Base-by-base conservation (phyloP, 1,140 invertebrate genomes). In the Drosophila ercepeae region DNA sequence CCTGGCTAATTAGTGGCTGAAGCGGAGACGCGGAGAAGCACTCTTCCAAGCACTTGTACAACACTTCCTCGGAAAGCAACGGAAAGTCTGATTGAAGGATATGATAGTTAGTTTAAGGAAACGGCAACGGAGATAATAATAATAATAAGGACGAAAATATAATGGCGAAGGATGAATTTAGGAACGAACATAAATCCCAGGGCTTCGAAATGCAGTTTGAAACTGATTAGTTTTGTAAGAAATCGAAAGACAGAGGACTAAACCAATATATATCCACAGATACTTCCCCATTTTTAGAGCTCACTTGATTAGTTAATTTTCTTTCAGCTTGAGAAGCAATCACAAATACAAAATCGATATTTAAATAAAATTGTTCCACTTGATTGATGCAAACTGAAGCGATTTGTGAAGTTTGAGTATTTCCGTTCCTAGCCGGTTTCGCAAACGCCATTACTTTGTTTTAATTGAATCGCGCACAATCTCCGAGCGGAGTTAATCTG, bases 1-100 rank as follows among this genome's bases (percentile, higher is more conserved):
- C 45, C 49, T 90, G 89, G 89, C 67, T 90, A 49, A 83, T 77
- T 60, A 86, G 58, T 32, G 81, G 72, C 61, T 90, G 75, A 71
- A 25, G 13, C 3, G 29, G 9, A 32, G 29, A 32, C 27, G 27
- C 8, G n/a, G n/a, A 39, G n/a, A 39, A 39, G 0, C 2, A 36
- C 44, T 27, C 9, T 44, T 4, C 2, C 19, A 36, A 53, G 5
- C 46, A 53, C 25, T 19, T 41, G 11, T 29, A 16, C 25, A 59
- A 21, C 32, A 68, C 73, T 82, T 82, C 55, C 79, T 59, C 25
- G 58, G 63, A 70, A 81, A 50, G 76, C 57, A 84, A 84, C 76
- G 21, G 58, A 81, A 76, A 84, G 82, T 75, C 81, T 86, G 81
- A 61, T 8, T 60, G 36, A 67, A 69, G 57, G 42, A 46, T 59